phyloP scores from a whole-genome alignment of 1,140 invertebrate species.

The Calephelis nemesis region DNA sequence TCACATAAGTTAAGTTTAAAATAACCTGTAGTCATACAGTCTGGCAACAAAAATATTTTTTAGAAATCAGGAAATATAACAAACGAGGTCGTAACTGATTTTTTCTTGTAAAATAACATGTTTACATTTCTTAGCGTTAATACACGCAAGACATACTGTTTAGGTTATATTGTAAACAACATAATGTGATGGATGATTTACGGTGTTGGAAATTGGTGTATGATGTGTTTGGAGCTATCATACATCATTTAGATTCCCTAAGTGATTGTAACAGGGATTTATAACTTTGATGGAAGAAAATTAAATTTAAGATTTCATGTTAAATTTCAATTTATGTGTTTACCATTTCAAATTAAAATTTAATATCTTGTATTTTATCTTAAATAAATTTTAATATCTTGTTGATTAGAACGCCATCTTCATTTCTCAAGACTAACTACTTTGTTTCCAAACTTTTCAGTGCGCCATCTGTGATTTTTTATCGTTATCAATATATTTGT shows the following conservation, averaged over 20 bases:
- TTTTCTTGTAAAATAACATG: constrained; percentile 7
- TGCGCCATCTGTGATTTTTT: no score
- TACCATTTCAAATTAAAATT: no score
- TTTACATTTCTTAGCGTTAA: constrained; percentile 22
- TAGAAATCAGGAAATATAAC: constrained; percentile 11
- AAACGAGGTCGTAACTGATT: constrained; percentile 16
- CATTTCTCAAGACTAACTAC: no score
- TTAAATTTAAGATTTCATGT: neutral
- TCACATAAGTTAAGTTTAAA: no score
- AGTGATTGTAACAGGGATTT: constrained; percentile 8
- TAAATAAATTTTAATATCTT: no score
- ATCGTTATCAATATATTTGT: no score
- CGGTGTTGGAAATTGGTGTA: neutral
- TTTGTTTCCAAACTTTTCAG: no score
- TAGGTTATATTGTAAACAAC: constrained; percentile 15
- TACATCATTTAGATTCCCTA: constrained; percentile 6
- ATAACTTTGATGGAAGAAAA: constrained; percentile 9
- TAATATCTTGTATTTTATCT: no score
- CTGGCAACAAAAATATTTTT: neutral
- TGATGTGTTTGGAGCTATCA: constrained; percentile 9
- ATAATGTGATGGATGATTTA: constrained; percentile 14
- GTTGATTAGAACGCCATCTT: no score
- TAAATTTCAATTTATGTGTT: neutral
- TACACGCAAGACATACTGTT: constrained; percentile 22
- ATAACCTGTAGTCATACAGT: neutral